Evolutionary conservation across 2,888 invertebrate species (phyloP).

Genomic region (Drosophila mercatorum): DNA sequence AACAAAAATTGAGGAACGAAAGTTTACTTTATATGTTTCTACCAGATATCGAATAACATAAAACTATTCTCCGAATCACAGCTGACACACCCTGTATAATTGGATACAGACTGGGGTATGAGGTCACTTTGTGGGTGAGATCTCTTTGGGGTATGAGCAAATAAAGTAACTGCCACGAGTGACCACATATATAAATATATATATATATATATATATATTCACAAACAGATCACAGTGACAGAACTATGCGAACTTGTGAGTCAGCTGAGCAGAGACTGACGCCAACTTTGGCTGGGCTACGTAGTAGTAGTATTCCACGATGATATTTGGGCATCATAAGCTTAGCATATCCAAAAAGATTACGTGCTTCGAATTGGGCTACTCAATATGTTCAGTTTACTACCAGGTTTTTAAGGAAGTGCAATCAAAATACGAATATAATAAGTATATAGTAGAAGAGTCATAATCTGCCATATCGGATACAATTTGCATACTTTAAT

Average conservation of each 20-base stretch:
- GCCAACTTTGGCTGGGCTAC: neutral
- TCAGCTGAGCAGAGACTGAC: neutral
- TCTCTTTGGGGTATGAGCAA: neutral
- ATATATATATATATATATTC: neutral
- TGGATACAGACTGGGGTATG: neutral
- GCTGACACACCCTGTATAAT: conserved; percentile 10
- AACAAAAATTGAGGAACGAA: neutral
- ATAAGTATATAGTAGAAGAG: too few relatives aligned
- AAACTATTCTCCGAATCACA: neutral
- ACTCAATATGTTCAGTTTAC: neutral
- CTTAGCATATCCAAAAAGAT: neutral
- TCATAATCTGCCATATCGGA: too few relatives aligned
- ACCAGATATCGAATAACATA: too few relatives aligned
- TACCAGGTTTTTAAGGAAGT: neutral
- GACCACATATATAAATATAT: neutral
- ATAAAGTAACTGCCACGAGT: neutral
- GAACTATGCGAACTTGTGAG: neutral
- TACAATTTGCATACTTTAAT: neutral
- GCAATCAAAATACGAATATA: too few relatives aligned
- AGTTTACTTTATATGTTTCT: too few relatives aligned
- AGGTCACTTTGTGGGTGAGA: conserved; percentile 9
- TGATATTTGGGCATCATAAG: neutral
- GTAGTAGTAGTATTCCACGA: neutral
- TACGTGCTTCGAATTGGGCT: neutral
- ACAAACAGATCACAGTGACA: neutral